These are phyloP conservation scores for Drosophila subpulchrella DNA, from an alignment of 1,140 invertebrate genomes.

Conservation along the genomic window DNA sequence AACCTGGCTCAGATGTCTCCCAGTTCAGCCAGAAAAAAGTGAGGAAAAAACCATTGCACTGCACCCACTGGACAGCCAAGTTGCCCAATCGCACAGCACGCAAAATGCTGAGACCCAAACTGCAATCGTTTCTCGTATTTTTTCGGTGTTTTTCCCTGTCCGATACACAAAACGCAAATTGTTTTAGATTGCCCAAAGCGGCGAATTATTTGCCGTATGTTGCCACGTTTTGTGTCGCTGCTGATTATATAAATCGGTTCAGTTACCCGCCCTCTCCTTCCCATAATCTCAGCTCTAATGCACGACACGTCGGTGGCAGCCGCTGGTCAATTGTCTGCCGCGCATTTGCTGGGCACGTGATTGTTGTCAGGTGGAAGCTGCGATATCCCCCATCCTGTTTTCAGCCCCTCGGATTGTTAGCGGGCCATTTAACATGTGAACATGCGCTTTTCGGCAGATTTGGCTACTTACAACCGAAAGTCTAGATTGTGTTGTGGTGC, in stretches of 20 bases:
- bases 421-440: constrained; percentile 12
- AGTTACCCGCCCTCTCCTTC: neutral
- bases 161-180: constrained; percentile 68
- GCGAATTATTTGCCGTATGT: constrained; percentile 70
- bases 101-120: constrained; percentile 13
- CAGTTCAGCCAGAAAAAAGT: neutral
- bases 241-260: constrained; percentile 78
- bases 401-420: neutral
- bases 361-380: constrained; percentile 61
- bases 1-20: constrained; percentile 39
- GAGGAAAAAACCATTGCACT: constrained; percentile 5
- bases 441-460: constrained; percentile 2
- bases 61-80: constrained; percentile 27
- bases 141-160: constrained; percentile 8
- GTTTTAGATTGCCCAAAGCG: constrained; percentile 68
- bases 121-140: constrained; percentile 12
- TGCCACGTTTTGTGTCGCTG: constrained; percentile 79
- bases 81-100: constrained; percentile 38
- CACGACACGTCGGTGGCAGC: constrained; percentile 60
- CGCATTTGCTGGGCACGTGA: constrained; percentile 64
- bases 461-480: neutral
- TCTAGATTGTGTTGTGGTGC: neutral
- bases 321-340: constrained; percentile 62
- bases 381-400: neutral
- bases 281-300: constrained; percentile 23